Conservation (phyloP, 1,140 invertebrate genomes). For the Musca vetustissima region DNA sequence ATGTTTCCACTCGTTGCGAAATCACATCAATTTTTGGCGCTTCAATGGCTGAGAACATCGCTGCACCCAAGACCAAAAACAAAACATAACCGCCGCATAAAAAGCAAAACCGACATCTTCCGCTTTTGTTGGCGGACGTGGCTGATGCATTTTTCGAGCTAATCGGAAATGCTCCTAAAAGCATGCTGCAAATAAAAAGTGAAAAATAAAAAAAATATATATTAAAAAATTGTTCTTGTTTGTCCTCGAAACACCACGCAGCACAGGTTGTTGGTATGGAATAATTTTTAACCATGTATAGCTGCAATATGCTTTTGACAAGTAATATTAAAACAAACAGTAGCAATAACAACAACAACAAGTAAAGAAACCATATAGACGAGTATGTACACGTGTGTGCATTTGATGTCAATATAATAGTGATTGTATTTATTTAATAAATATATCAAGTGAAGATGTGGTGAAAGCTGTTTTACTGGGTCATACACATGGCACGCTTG, state of each 20-base stretch:
- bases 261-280: too few relatives aligned
- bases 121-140: constrained; percentile 27
- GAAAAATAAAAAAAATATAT: not conserved
- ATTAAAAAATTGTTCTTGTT: not conserved
- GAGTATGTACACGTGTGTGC: too few relatives aligned
- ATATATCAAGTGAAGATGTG: too few relatives aligned
- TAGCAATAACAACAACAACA: too few relatives aligned
- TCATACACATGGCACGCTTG: too few relatives aligned
- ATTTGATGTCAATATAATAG: too few relatives aligned
- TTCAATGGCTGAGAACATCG: constrained; percentile 73
- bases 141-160: constrained; percentile 26
- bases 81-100: constrained; percentile 31
- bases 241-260: not conserved
- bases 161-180: constrained; percentile 34
- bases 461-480: too few relatives aligned
- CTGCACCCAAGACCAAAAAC: constrained; percentile 65
- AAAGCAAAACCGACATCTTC: constrained; percentile 30
- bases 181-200: constrained; percentile 30
- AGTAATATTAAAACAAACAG: too few relatives aligned
- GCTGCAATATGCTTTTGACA: too few relatives aligned
- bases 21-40: constrained; percentile 65
- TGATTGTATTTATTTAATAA: too few relatives aligned
- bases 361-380: too few relatives aligned
- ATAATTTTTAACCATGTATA: too few relatives aligned
- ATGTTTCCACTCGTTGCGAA: constrained; percentile 59